Evolutionary conservation across 2,797 vertebrate species (phyloP).

Genomic region (Rhinatrema bivittatum): DNA sequence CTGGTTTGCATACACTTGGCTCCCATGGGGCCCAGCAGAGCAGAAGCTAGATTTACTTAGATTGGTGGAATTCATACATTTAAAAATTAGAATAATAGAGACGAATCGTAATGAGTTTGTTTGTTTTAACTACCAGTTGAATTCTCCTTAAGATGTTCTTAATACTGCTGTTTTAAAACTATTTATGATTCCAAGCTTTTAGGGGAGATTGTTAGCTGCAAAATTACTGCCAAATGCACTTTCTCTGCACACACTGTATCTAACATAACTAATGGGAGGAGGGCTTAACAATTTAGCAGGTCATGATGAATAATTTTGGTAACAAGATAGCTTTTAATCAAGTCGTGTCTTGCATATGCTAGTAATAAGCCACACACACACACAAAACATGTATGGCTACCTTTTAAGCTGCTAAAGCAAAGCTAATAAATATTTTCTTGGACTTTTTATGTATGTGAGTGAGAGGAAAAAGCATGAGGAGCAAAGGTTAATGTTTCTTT

Average conservation of each 20-base stretch:
- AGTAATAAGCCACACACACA: not conserved
- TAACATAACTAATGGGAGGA: not conserved
- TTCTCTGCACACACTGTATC: not conserved
- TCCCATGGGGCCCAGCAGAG: too few relatives aligned
- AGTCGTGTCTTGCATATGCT: conserved; percentile 6
- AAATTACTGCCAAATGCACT: conserved; percentile 3
- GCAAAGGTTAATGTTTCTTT: not conserved
- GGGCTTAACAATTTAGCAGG: not conserved
- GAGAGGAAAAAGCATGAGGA: not conserved
- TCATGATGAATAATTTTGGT: conserved; percentile 14
- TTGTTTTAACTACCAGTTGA: too few relatives aligned
- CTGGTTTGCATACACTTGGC: too few relatives aligned
- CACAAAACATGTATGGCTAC: not conserved
- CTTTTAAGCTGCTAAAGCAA: conserved; percentile 10
- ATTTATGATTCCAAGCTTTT: not conserved
- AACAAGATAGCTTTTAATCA: conserved; percentile 22
- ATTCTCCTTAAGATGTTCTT: too few relatives aligned
- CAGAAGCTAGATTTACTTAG: too few relatives aligned
- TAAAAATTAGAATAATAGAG: too few relatives aligned
- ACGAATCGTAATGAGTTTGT: too few relatives aligned
- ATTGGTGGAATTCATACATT: too few relatives aligned
- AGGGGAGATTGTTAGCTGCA: not conserved
- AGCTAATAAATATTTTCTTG: conserved; percentile 14
- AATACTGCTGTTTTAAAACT: too few relatives aligned
- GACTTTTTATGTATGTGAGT: not conserved